Base-by-base conservation (phyloP, 2,113 vertebrate species). In the Gymnorhina tibicen region DNA sequence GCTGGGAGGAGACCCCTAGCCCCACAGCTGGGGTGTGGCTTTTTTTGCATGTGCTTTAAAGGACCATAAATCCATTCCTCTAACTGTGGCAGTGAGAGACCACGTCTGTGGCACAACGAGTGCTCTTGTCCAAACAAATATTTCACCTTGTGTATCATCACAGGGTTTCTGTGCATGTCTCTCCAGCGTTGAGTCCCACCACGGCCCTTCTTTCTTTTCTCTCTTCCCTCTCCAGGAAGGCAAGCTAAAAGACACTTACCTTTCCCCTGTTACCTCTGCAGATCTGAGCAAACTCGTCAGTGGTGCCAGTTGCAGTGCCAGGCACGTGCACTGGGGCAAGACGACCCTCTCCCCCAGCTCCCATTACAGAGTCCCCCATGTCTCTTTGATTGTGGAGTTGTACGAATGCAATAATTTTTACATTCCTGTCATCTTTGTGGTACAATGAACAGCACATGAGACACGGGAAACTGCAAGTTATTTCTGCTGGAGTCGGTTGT, bases 361-460 rank as follows among this genome's bases (percentile, higher is more conserved):
- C 39, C 60, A 23, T 55, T 62, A 21, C 27, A 55, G 70, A 37
- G 24, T 56, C 47, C 22, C 2, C 1, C 2, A 24, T 66, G 39
- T 74, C 35, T 59, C 35, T 87, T 60, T 50, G 39, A 19, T 35
- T 3, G 0, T 13, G 33, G 33, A 73, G 35, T 87, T 88, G 41
- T 4, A 62, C 0, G 0, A 46, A 64, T 50, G 11, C 0, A 18
- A 13, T 81, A 69, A 91, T 93, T 94, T 88, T 73, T 84, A 78
- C 91, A 91, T 94, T 91, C 91, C 42, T 89, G 64, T 92, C 91
- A 89, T 91, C 79, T 92, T 58, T 93, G 88, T 59, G 91, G 91
- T 64, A 39, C 1, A 1, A 86, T 74, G 77, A 93, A 73, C 72
- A 94, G 75, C 46, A 47, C 22, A 10, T 60, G 76, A 89, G 55